Base-by-base conservation (phyloP, 2,888 invertebrate genomes). In the Eurytoma californica region DNA sequence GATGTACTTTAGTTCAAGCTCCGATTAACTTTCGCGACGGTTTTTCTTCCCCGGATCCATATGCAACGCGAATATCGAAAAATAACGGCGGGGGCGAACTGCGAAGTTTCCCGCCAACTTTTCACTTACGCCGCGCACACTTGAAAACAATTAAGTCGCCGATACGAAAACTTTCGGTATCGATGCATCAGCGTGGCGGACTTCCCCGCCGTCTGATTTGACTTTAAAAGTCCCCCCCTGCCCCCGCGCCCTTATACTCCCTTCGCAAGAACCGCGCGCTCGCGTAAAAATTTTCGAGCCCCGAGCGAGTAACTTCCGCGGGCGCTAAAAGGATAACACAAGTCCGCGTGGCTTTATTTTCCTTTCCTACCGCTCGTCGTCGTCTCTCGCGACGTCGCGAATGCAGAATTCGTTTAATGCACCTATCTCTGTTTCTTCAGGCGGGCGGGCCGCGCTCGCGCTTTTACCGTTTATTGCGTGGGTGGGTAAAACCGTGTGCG, bases 351-450 rank as follows among this genome's bases (percentile, higher is more conserved):
- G 55, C 69, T 58, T 67, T 72, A 72, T 67, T 73, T 73, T 55
- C 47, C 73, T 69, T 49, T 14, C 18, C 63, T 12, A 2, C 20
- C 13, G 7, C 18, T 30, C 14, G 28, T 16, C n/a, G 20, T 1
- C 14, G 51, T 18, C 16, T 0, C 13, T 82, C 84, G 78, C 82
- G 82, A 83, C 83, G 82, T 81, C 82, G 84, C 84, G 84, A 84
- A 84, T 83, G 83, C 80, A 85, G 85, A 88, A 87, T 87, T 86
- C 86, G 84, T 85, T 88, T 87, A 87, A 86, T 86, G 85, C 84
- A 87, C 85, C 88, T 86, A 87, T 87, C 87, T 87, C 86, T 86
- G 88, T 86, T 88, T 86, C 86, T 85, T 83, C 87, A 85, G 85
- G 83, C 83, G 18, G 7, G 4, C n/a, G 24, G n/a, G 47, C 9